Evolutionary conservation across 2,888 invertebrate species (phyloP).

Genomic region (Hemithea aestivaria): DNA sequence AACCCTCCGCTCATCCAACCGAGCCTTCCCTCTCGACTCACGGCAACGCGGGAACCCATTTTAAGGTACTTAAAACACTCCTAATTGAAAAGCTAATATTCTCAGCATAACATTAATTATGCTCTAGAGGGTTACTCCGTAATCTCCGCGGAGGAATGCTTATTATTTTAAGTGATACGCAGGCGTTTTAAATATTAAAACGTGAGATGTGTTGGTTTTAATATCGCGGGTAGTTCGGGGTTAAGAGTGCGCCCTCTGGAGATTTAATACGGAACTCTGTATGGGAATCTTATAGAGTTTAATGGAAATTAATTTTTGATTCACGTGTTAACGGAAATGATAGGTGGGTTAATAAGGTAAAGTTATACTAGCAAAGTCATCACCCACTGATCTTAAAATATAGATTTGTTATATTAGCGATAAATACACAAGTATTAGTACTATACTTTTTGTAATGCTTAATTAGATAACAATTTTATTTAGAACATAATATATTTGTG

Average conservation of each 20-base stretch:
- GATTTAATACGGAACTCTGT: neutral
- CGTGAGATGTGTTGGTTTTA: constrained; percentile 32
- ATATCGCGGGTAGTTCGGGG: constrained; percentile 13
- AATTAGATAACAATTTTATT: too few species aligned
- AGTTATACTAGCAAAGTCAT: too few species aligned
- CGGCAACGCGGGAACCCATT: constrained; percentile 58
- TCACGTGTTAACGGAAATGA: too few species aligned
- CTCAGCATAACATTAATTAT: constrained; percentile 73
- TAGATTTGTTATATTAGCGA: too few species aligned
- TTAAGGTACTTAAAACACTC: constrained; percentile 65
- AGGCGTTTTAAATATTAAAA: constrained; percentile 50
- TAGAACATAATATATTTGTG: too few species aligned
- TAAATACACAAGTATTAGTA: too few species aligned
- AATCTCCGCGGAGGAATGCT: constrained; percentile 61
- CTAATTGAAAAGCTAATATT: constrained; percentile 77
- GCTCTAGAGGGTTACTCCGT: constrained; percentile 57
- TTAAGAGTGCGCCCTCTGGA: constrained; percentile 22
- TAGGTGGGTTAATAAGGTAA: too few species aligned
- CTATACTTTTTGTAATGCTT: too few species aligned
- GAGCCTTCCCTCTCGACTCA: constrained; percentile 21
- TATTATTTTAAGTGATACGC: constrained; percentile 65
- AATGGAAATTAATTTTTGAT: neutral
- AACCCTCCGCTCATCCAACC: constrained; percentile 9
- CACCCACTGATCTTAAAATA: too few species aligned
- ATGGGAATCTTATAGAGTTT: constrained; percentile 1